Evolutionary conservation across 1,140 invertebrate species (phyloP).

Genomic region (Caerostris extrusa): DNA sequence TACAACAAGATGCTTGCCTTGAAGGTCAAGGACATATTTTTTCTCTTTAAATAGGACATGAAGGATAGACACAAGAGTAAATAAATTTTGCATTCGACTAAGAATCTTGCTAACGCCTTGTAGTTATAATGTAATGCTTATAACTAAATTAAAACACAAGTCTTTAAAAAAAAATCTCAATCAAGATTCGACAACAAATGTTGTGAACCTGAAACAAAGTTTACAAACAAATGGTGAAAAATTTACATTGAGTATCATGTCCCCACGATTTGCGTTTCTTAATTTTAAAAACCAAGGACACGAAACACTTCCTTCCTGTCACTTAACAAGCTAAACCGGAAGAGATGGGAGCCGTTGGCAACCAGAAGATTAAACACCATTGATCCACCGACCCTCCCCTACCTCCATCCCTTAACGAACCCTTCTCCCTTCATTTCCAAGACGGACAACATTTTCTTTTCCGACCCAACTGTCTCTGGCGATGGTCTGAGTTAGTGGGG

Average conservation of each 20-base stretch:
- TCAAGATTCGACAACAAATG: no score
- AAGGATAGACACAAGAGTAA: no score
- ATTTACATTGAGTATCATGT: not conserved
- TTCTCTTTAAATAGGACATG: no score
- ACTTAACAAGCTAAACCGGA: conserved; percentile 31
- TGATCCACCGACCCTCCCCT: not conserved
- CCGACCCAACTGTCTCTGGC: conserved; percentile 40
- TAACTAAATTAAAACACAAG: no score
- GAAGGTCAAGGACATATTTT: no score
- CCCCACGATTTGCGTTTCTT: not conserved
- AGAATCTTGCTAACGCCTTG: no score
- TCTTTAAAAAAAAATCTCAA: no score
- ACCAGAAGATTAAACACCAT: conserved; percentile 60
- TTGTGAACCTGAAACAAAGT: no score
- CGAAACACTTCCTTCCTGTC: not conserved
- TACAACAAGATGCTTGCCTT: no score
- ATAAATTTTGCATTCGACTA: no score
- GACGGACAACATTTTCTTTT: conserved; percentile 65
- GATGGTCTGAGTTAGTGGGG: conserved; percentile 51
- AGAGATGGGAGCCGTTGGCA: conserved; percentile 15
- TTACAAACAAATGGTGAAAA: no score
- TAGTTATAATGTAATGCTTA: no score
- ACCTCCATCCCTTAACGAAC: not conserved
- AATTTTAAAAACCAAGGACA: not conserved
- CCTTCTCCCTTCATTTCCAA: not conserved